Evolutionary conservation across 2,113 vertebrate species (phyloP), one percentile per base, ranked within the genome.

Genomic region (Stegostoma tigrinum): DNA sequence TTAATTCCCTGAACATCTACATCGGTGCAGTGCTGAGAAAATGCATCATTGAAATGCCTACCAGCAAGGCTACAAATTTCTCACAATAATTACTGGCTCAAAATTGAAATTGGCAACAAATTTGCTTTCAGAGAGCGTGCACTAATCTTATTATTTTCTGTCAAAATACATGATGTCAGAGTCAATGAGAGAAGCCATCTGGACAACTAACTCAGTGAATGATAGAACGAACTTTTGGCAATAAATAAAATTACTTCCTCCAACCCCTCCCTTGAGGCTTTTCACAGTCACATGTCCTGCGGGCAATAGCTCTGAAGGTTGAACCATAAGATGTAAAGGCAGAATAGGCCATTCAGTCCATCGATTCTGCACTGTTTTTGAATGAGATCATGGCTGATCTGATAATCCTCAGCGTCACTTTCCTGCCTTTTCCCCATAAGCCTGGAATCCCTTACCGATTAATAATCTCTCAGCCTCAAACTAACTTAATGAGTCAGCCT

Each of bases 101-200:
- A 66, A 91, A 55, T 19, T 64, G 75, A 67, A 93, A 38, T 67
- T 94, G 90, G 90, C 90, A 67, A 34, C 64, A 42, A 94, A 10
- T 24, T 24, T 38, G 34, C 30, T 23, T 42, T n/a, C 17, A 7
- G 64, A 66, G 52, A 38, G 15, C 21, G 24, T 48, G 38, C 38
- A 30, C 66, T 30, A 67, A 30, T 94, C n/a, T 45, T 68, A 70
- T 45, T 94, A 94, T 67, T 48, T 70, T 45, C 93, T 70, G 66
- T 70, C 93, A 94, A 70, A 94, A 94, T 45, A 94, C 23, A 68
- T 94, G 66, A 94, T 70, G 38, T 70, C 38, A 70, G 66, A 48
- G 67, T 27, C 15, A 34, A 64, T 30, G 34, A 64, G 87, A 91
- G 30, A 27, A 64, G 55, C 27, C 52, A 91, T 91, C 55, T 91